Evolutionary conservation across 2,888 invertebrate species (phyloP), one percentile per base, ranked within the genome.

Genomic region (Callyntrura guangdongensis): DNA sequence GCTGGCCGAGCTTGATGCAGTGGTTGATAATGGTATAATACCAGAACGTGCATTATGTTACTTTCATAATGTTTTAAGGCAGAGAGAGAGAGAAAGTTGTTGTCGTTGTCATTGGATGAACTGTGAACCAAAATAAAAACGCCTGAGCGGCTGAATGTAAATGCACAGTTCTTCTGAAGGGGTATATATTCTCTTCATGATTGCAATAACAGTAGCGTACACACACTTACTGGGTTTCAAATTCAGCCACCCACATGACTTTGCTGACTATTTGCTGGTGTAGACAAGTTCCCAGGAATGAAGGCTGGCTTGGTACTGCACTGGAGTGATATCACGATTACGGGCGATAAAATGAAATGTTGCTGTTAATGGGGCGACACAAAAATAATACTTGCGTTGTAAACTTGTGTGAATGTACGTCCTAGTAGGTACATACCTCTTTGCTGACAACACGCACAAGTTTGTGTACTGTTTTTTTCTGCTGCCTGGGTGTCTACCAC

Each of bases 271-370:
- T 83, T 83, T 83, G 83, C 61, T 72, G 11, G 20, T 22, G 49
- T 17, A 17, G 22, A 5, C 47, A 53, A 27, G 47, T 74, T 85
- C 17, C 36, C 72, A 77, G 25, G 72, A 74, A 59, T 85, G 74
- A 47, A 61, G 86, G 20, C 74, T 86, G 59, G 72, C n/a, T 72
- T 36, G 6, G 59, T 59, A 59, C 59, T 59, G 59, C 64, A 56
- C 82, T 86, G 56, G 27, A 83, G 86, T 82, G 90, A 91, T 91
- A 86, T 83, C 90, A 86, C 83, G 86, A 91, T 91, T 87, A 91
- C 90, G 61, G 77, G 90, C 83, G 90, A 91, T 91, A 91, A 91
- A 91, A 91, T 89, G 91, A 91, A 91, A 92, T 92, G 91, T 86
- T 90, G 86, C 90, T 91, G 92, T 92, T 92, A 91, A 92, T 92